Base-by-base conservation (phyloP, 2,113 vertebrate species). In the Chaetops frenatus region DNA sequence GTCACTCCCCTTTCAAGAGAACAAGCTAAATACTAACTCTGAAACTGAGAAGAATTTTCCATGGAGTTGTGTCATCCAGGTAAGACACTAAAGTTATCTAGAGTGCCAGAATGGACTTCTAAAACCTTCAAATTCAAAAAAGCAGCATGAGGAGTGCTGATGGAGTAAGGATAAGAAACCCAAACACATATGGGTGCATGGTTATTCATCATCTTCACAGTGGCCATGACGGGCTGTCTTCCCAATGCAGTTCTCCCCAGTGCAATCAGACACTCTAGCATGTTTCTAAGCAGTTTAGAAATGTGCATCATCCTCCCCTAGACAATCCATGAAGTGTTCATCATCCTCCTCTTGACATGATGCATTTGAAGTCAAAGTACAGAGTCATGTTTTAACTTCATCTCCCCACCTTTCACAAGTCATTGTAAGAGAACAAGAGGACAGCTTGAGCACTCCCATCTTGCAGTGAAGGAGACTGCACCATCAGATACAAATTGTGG, bases 401-500 rank as follows among this genome's bases (percentile, higher is more conserved):
- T 21, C 29, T 70, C 42, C 17, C 40, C 78, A 35, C 11, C n/a
- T 47, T 78, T 51, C 56, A 48, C 2, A 24, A 14, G 14, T 11
- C 8, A 2, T 66, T 23, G 44, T 42, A 78, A 15, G 31, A 82
- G 42, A 89, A 58, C 13, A 86, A 77, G 11, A 36, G 42, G 16
- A 58, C 11, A 73, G 7, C 14, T 84, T 40, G 12, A 84, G 23
- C 18, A 51, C 5, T 54, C 24, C 15, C 18, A 27, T 14, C 35
- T 51, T 29, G 14, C 10, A 28, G 7, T 10, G 31, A 48, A 81
- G 42, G 14, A 69, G 4, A 29, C 3, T 36, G 19, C 14, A n/a
- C 17, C 48, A 29, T 45, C 13, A 60, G 12, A 19, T n/a, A 76
- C 22, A 33, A 93, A 80, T 2, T n/a, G 20, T 0, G 0, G 22